Evolutionary conservation across 2,888 invertebrate species (phyloP).

Genomic region (Pasiphila rectangulata): DNA sequence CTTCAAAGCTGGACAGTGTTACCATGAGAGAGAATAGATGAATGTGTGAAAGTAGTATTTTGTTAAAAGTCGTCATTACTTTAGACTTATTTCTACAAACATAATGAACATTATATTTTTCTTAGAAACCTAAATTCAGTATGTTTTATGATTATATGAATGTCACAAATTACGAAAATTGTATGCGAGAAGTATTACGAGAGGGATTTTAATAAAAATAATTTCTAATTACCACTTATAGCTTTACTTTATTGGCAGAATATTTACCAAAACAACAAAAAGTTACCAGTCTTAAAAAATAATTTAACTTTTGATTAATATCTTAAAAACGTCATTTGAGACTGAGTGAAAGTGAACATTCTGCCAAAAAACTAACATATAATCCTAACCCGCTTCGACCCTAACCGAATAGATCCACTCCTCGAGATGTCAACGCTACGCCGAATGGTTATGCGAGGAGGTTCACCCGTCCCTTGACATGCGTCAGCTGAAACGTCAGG

Average conservation of each 20-base stretch:
- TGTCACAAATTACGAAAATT: neutral
- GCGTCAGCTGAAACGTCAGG: constrained; percentile 66
- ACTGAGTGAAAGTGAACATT: constrained; percentile 38
- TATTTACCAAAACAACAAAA: constrained; percentile 21
- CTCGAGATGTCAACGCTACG: constrained; percentile 90
- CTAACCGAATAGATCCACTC: constrained; percentile 89
- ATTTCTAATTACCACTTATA: constrained; percentile 30
- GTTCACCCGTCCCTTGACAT: constrained; percentile 89
- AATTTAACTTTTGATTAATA: neutral
- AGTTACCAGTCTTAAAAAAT: neutral
- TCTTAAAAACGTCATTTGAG: neutral
- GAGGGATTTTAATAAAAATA: constrained; percentile 27
- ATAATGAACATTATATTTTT: no score
- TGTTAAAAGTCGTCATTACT: no score
- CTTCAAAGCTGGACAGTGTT: constrained; percentile 57
- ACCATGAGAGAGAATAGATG: constrained; percentile 29
- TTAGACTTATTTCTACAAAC: no score
- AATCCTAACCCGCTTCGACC: constrained; percentile 76
- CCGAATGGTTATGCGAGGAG: constrained; percentile 90
- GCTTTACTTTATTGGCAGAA: constrained; percentile 33
- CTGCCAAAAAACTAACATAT: constrained; percentile 63
- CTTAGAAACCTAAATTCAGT: no score
- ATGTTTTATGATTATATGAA: constrained; percentile 4
- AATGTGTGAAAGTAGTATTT: constrained; percentile 14
- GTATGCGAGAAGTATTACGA: constrained; percentile 14